Evolutionary conservation across 2,888 invertebrate genomes (phyloP).

Genomic region (Slavum lentiscoides): DNA sequence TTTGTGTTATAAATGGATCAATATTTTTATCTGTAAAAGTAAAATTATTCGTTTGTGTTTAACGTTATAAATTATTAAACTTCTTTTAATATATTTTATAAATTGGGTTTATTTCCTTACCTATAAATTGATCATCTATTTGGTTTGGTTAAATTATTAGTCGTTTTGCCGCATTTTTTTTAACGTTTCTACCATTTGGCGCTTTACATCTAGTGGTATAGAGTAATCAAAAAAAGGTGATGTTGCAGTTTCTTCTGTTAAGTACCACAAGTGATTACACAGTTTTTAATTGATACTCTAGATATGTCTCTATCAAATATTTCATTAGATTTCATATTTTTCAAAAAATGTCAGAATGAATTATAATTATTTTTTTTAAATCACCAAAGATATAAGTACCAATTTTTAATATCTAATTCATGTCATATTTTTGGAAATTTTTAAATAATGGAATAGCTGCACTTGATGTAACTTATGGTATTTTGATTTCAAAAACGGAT

Average conservation of each 20-base stretch:
- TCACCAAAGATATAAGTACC: conserved; percentile 5
- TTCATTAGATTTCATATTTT: conserved; percentile 54
- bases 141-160: conserved; percentile 15
- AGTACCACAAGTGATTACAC: too few species aligned
- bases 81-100: conserved; percentile 7
- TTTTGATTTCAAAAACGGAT: conserved; percentile 33
- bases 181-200: conserved; percentile 38
- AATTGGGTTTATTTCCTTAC: conserved; percentile 20
- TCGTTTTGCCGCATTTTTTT: conserved; percentile 4
- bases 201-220: conserved; percentile 18
- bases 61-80: conserved; percentile 6
- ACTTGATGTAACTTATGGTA: conserved; percentile 25
- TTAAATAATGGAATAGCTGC: conserved; percentile 23
- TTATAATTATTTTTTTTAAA: conserved; percentile 10
- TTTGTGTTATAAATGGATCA: conserved; percentile 6
- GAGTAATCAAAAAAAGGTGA: conserved; percentile 55
- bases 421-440: conserved; percentile 28
- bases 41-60: not conserved
- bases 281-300: conserved; percentile 49
- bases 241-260: conserved; percentile 54
- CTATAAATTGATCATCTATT: conserved; percentile 31
- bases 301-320: conserved; percentile 48
- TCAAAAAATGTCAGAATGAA: conserved; percentile 54
- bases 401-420: conserved; percentile 9
- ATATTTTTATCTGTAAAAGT: conserved; percentile 19